These are phyloP conservation scores for Amphilophus citrinellus DNA, from an alignment of 2,113 vertebrate species.

Conservation along the genomic window DNA sequence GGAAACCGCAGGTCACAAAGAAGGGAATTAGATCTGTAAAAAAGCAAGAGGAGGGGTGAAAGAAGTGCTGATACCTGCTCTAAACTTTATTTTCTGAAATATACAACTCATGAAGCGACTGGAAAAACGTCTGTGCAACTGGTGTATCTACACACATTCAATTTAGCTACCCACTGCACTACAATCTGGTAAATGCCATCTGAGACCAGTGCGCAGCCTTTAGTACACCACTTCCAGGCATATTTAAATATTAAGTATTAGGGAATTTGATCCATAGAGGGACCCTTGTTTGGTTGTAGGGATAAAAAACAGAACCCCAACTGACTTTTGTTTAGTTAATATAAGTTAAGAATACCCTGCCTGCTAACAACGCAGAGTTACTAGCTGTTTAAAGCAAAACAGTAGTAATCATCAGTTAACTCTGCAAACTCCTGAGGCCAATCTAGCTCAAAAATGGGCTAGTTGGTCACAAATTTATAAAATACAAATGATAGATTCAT, in stretches of 20 bases:
- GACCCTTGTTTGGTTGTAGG: too few species aligned
- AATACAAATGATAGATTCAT: background rate
- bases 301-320: background rate
- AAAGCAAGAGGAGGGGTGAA: background rate
- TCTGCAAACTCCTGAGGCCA: background rate
- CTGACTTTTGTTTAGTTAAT: background rate
- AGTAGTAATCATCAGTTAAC: background rate
- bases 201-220: background rate
- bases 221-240: background rate
- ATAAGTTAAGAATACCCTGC: background rate
- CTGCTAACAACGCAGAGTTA: background rate
- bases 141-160: background rate
- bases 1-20: background rate
- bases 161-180: background rate
- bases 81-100: background rate
- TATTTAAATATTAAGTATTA: background rate
- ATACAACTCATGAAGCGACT: background rate
- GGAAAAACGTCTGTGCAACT: background rate
- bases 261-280: background rate
- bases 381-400: background rate
- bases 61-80: background rate
- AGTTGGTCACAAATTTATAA: background rate
- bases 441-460: background rate
- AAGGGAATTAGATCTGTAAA: background rate
- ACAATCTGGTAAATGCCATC: background rate